Evolutionary conservation across 2,888 invertebrate species (phyloP).

Genomic region (Teleogryllus oceanicus): DNA sequence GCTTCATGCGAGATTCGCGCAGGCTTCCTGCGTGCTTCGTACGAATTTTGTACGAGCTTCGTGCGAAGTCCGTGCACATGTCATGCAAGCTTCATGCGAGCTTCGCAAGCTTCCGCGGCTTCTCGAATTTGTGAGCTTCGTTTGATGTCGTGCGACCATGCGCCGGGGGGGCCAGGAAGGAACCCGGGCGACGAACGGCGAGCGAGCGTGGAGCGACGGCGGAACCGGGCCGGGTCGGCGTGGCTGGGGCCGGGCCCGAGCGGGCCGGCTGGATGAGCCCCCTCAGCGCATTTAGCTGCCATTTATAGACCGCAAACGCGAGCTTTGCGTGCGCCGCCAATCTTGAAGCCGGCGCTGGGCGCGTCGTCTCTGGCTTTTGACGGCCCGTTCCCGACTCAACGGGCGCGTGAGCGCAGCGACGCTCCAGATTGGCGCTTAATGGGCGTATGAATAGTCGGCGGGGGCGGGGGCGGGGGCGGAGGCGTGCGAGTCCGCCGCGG

Average conservation of each 20-base stretch:
- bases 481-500: too few relatives aligned
- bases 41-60: too few relatives aligned
- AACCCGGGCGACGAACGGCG: too few relatives aligned
- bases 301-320: constrained; percentile 10
- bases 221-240: not conserved
- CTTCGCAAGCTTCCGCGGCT: too few relatives aligned
- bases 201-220: too few relatives aligned
- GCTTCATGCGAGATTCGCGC: too few relatives aligned
- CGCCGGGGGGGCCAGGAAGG: too few relatives aligned
- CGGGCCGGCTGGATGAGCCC: not conserved
- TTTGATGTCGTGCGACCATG: too few relatives aligned
- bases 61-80: too few relatives aligned
- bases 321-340: not conserved
- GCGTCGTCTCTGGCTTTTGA: constrained; percentile 6
- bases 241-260: not conserved
- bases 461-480: not conserved
- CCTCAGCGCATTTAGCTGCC: constrained; percentile 2
- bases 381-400: not conserved
- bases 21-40: too few relatives aligned
- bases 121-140: too few relatives aligned
- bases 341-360: not conserved
- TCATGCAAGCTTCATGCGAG: too few relatives aligned
- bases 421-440: not conserved
- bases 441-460: not conserved
- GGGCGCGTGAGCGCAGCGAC: not conserved